Percentiles rank a stretch among this genome's conserved stretches.
phyloP scores from a whole-genome alignment of 2,113 vertebrate genomes.

The Cariama cristata region DNA sequence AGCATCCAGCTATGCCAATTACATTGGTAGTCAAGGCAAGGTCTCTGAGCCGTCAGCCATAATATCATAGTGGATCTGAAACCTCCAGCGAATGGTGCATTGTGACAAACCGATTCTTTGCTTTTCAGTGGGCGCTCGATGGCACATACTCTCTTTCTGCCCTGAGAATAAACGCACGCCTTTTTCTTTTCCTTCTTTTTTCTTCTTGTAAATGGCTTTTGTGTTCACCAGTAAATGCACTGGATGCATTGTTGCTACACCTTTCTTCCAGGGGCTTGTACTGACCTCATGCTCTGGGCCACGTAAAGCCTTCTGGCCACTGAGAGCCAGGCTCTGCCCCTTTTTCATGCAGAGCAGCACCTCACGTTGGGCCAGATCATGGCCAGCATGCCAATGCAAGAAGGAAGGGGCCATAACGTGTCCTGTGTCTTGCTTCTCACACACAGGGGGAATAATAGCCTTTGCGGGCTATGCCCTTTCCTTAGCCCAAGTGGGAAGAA shows the following conservation, averaged over 20 bases:
- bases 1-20: slow-evolving; percentile 27
- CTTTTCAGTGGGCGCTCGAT: slow-evolving; percentile 23
- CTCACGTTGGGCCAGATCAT: slow-evolving; percentile 46
- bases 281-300: slow-evolving; percentile 55
- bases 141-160: not conserved
- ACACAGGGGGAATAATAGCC: slow-evolving; percentile 50
- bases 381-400: slow-evolving; percentile 58
- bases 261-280: slow-evolving; percentile 38
- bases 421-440: slow-evolving; percentile 50
- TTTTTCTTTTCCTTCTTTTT: not conserved
- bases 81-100: slow-evolving; percentile 21
- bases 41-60: slow-evolving; percentile 25
- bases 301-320: slow-evolving; percentile 54
- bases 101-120: slow-evolving; percentile 43
- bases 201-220: slow-evolving; percentile 34
- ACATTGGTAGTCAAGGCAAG: slow-evolving; percentile 25
- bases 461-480: slow-evolving; percentile 38
- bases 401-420: not conserved
- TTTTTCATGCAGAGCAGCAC: slow-evolving; percentile 62
- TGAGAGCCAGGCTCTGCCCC: slow-evolving; percentile 28
- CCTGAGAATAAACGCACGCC: slow-evolving; percentile 11
- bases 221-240: slow-evolving; percentile 30
- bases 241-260: slow-evolving; percentile 38
- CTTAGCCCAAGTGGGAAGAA: slow-evolving; percentile 18
- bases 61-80: slow-evolving; percentile 58